phyloP scores from a whole-genome alignment of 1,140 invertebrate genomes.

The Hyles euphorbiae region DNA sequence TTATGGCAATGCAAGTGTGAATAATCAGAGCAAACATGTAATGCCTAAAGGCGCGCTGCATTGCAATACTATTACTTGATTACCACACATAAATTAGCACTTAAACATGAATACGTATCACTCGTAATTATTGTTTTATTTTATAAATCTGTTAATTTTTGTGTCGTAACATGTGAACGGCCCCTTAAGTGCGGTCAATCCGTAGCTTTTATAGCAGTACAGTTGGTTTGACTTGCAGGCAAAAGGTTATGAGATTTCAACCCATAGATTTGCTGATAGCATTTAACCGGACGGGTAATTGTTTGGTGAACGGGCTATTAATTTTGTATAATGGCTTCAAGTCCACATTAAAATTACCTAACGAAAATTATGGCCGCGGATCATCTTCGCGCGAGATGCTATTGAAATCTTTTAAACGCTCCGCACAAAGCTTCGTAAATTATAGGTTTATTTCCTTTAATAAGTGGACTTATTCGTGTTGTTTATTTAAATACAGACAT shows the following conservation, averaged over 20 bases:
- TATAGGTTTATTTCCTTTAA: constrained; percentile 19
- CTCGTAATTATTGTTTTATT: background rate
- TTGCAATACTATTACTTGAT: too few species aligned
- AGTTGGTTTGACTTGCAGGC: constrained; percentile 55
- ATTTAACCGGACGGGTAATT: constrained; percentile 63
- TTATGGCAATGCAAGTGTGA: too few species aligned
- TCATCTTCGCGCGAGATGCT: constrained; percentile 27
- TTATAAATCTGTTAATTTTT: background rate
- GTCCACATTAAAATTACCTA: constrained; percentile 51
- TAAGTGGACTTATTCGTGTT: constrained; percentile 2
- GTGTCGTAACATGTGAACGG: constrained; percentile 27
- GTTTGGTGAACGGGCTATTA: constrained; percentile 60
- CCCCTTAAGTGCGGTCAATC: constrained; percentile 28
- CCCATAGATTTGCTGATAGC: constrained; percentile 63
- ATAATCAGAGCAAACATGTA: too few species aligned
- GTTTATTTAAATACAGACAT: constrained; percentile 4
- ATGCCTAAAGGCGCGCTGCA: too few species aligned
- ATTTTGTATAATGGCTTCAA: constrained; percentile 58
- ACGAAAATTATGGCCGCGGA: constrained; percentile 50
- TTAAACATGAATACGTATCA: too few species aligned
- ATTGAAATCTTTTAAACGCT: constrained; percentile 41
- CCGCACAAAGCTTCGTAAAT: constrained; percentile 24
- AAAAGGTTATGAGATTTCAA: constrained; percentile 69
- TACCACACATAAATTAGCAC: too few species aligned
- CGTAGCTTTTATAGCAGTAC: constrained; percentile 25